A percentile compares a stretch with the other conserved stretches of the same genome.
These are phyloP conservation scores for Penaeus vannamei DNA, from an alignment of 1,140 invertebrate genomes.

Conservation along the genomic window DNA sequence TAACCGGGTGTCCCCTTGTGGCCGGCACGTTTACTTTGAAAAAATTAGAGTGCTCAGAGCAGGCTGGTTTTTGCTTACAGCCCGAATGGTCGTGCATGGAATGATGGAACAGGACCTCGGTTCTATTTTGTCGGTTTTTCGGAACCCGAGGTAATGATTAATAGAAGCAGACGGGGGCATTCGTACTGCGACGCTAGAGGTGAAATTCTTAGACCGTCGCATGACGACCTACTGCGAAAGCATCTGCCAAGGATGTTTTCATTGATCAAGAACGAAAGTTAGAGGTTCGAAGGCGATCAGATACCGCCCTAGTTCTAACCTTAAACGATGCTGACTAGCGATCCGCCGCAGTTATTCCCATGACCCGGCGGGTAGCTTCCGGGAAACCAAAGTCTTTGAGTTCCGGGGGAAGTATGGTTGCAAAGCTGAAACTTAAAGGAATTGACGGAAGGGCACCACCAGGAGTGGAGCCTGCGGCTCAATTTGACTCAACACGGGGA, in stretches of 20 bases:
- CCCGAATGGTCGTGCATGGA: too few species aligned
- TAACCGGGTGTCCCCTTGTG: too few species aligned
- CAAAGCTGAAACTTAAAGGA: slow-evolving; percentile 95
- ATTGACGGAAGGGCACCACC: slow-evolving; percentile 90
- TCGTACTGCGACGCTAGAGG: slow-evolving; percentile 68
- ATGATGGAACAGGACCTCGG: too few species aligned
- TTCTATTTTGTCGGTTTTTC: too few species aligned
- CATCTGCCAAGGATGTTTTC: slow-evolving; percentile 88
- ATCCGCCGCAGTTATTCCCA: slow-evolving; percentile 61
- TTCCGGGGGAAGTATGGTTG: slow-evolving; percentile 91
- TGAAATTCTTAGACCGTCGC: slow-evolving; percentile 73
- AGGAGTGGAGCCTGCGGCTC: slow-evolving; percentile 92
- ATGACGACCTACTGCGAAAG: slow-evolving; percentile 79
- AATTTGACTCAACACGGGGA: slow-evolving; percentile 92
- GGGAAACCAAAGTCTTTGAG: slow-evolving; percentile 84
- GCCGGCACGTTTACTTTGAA: too few species aligned
- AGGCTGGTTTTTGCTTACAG: too few species aligned
- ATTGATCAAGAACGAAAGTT: slow-evolving; percentile 88
- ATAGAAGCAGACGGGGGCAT: slow-evolving; percentile 32
- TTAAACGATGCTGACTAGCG: slow-evolving; percentile 72
- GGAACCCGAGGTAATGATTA: slow-evolving; percentile 68
- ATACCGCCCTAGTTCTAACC: slow-evolving; percentile 76
- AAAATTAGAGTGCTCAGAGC: too few species aligned
- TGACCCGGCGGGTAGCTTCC: slow-evolving; percentile 75
- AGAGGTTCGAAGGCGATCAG: slow-evolving; percentile 75